Evolutionary conservation across 2,113 vertebrate genomes (phyloP), one percentile per base, ranked within the genome.

Genomic region (Ictidomys tridecemlineatus): DNA sequence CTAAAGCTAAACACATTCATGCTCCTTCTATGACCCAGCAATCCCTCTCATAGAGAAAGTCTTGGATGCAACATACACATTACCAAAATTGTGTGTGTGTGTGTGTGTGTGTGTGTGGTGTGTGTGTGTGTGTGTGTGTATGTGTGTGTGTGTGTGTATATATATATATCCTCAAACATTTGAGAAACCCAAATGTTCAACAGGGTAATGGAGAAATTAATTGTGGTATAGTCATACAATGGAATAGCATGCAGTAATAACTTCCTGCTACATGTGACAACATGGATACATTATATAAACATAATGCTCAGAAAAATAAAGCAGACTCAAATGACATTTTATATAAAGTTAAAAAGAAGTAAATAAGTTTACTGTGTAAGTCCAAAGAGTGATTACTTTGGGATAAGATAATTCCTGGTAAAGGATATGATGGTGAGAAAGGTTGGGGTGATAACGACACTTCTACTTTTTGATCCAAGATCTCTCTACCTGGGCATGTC

Each of bases 231-330:
- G 51, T 97, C 42, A 56, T 45, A 32, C 63, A 76, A 56, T 63
- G 7, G 30, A 83, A 24, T 86, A 58, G 4, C 12, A 93, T 70
- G 30, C 10, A 82, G 5, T 28, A 90, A 37, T 30, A 73, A 73
- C 2, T 14, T 88, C 39, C 14, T 87, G 51, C 8, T 82, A 58
- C 0, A 7, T 58, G 14, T 3, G 74, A 61, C 4, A 70, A 39
- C 10, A 80, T 53, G 30, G 6, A 34, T 58, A 97, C 65, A 72
- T 90, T 14, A 70, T 42, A 72, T 42, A 74, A 78, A 74, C 17
- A 63, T 37, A 51, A 30, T 72, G 11, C 45, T 93, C 37, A 83
- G 32, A 76, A 94, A 93, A 92, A 90, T 69, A 82, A 94, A 74
- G n/a, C 34, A 85, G 5, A 78, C 32, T 9, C 16, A 70, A 76